A percentile compares a stretch with the other conserved stretches of the same genome.
Conservation (phyloP, 35 echinoderm and acorn worm species). For the Anneissia japonica region DNA sequence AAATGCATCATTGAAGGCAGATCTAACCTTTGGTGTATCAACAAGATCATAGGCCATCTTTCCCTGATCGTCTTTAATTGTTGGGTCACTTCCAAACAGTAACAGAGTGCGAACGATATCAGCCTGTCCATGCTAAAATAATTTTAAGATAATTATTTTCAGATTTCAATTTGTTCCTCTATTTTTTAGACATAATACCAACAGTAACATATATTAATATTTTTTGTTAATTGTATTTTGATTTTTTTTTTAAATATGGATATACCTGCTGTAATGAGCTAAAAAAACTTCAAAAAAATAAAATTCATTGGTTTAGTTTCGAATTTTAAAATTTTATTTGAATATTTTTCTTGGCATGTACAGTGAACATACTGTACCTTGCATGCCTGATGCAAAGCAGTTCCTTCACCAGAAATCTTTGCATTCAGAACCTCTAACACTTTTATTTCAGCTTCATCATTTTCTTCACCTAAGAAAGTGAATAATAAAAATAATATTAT, state of each 20-base stretch:
- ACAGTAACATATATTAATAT: too few species aligned
- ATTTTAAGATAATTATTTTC: too few species aligned
- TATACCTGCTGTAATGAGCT: too few species aligned
- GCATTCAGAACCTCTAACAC: slow-evolving; percentile 12
- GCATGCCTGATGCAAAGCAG: neutral
- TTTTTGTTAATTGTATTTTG: too few species aligned
- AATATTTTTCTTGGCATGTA: too few species aligned
- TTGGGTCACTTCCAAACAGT: neutral
- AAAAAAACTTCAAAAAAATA: too few species aligned
- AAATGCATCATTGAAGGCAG: neutral
- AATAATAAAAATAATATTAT: too few species aligned
- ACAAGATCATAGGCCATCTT: slow-evolving; percentile 3
- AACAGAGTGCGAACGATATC: slow-evolving; percentile 4
- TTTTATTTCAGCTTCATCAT: neutral
- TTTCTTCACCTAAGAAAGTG: neutral
- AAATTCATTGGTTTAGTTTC: too few species aligned
- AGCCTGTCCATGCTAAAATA: slow-evolving; percentile 6
- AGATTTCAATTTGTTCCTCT: too few species aligned
- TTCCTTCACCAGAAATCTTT: neutral
- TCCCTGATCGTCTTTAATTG: neutral
- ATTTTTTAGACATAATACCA: too few species aligned
- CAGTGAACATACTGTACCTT: neutral
- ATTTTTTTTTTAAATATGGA: too few species aligned
- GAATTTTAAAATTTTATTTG: too few species aligned
- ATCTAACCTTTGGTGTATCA: neutral